These are phyloP conservation scores for Panagrolaimus sp. DNA, from an alignment of 1,140 invertebrate genomes.

Conservation along the genomic window DNA sequence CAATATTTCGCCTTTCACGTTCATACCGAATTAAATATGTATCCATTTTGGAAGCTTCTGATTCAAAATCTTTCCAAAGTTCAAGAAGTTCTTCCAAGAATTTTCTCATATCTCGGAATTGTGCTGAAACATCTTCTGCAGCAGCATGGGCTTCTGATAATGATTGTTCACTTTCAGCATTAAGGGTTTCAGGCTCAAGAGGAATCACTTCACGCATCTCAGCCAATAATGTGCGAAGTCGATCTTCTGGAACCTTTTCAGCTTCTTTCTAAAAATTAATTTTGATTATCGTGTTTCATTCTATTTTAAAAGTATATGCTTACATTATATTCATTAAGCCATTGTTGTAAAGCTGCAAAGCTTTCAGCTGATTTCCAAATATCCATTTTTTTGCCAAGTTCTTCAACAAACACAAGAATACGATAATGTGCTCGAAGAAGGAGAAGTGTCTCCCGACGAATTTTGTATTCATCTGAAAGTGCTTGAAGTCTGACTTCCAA, in stretches of 20 bases:
- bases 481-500: conserved; percentile 23
- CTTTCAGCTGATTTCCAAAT: conserved; percentile 23
- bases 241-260: not conserved
- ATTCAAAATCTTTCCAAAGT: conserved; percentile 3
- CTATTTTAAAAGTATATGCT: not conserved
- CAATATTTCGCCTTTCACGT: not conserved
- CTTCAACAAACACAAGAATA: conserved; percentile 29
- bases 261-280: conserved; percentile 6
- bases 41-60: conserved; percentile 1
- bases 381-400: conserved; percentile 31
- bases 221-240: conserved; percentile 2
- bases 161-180: not conserved
- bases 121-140: not conserved
- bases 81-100: conserved; percentile 1
- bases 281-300: not conserved
- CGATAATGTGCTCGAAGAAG: conserved; percentile 33
- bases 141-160: not conserved
- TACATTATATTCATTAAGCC: conserved; percentile 33
- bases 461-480: conserved; percentile 19
- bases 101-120: not conserved
- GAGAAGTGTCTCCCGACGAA: conserved; percentile 29
- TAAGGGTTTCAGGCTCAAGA: not conserved
- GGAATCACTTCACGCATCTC: conserved; percentile 4
- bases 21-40: not conserved
- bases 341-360: conserved; percentile 28